These are phyloP conservation scores for Cynodonichthys magdalenae DNA, from an alignment of 2,797 vertebrate genomes.

Conservation along the genomic window DNA sequence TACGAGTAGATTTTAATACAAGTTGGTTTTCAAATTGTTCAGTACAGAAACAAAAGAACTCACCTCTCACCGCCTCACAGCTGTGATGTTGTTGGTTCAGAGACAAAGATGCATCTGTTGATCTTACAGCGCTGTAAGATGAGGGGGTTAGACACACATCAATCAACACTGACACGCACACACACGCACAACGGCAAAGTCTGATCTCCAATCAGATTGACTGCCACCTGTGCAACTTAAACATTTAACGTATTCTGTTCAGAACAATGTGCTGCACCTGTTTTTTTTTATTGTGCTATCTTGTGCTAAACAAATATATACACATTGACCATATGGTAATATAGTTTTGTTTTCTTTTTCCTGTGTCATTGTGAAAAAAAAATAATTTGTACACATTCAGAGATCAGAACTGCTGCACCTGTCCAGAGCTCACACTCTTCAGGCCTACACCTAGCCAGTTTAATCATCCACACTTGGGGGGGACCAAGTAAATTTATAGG, in stretches of 20 bases:
- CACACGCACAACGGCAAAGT: slow-evolving; percentile 6
- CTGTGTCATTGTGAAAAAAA: neutral
- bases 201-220: slow-evolving; percentile 9
- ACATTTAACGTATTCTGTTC: neutral
- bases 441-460: neutral
- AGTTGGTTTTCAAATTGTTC: neutral
- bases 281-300: neutral
- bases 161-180: slow-evolving; percentile 19
- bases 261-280: neutral
- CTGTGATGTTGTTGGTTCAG: slow-evolving; percentile 29
- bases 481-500: too few species aligned
- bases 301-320: neutral
- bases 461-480: neutral
- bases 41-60: slow-evolving; percentile 45
- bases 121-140: slow-evolving; percentile 42
- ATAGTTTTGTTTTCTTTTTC: too few species aligned
- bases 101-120: slow-evolving; percentile 51
- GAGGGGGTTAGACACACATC: slow-evolving; percentile 44
- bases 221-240: slow-evolving; percentile 2
- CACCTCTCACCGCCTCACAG: slow-evolving; percentile 40
- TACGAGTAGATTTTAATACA: neutral
- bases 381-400: neutral
- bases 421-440: slow-evolving; percentile 14
- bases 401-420: slow-evolving; percentile 16
- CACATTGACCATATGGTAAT: too few species aligned